Evolutionary conservation across 92 coral and sea anemone species (phyloP), one percentile per base, ranked within the genome.

Genomic region (Scolanthus callimorphus): DNA sequence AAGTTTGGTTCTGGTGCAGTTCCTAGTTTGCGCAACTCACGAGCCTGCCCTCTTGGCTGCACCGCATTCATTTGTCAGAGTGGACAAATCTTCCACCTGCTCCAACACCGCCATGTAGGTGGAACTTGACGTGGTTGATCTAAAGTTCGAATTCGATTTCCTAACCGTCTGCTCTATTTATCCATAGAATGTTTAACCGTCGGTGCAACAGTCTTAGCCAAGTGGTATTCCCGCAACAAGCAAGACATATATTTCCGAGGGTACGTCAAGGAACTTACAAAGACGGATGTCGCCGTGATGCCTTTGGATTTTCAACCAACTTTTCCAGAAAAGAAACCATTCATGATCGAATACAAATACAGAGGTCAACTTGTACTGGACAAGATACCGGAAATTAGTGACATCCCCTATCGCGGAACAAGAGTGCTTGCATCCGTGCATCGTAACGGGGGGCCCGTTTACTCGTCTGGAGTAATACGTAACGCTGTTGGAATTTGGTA

Each of bases 201-300:
- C 27, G 95, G 95, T 8, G 60, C 85, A 1, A 57, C 49, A 39
- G 85, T 86, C 20, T 59, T 86, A 27, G 95, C 95, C 11, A 56
- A 58, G 9, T 86, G 95, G 95, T 73, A 73, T 65, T 47, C 76
- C 25, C 51, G 53, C 38, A 41, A 60, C 0, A 49, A 53, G n/a
- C 54, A 57, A 17, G 38, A 73, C 0, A 57, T 66, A 24, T 85
- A 70, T 62, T 58, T 76, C 25, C 67, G 55, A 25, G 84, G 89
- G 31, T 81, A 66, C 67, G 65, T 86, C 31, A 72, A 70, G 6
- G 60, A 71, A 43, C 39, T 86, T 52, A 71, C 55, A 25, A 26
- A 57, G 38, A 73, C 74, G 27, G 67, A 69, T 17, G 63, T 86
- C 43, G 66, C 69, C 10, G 74, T 76, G 1, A 31, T 61, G 0